Percentiles rank a stretch among this genome's conserved stretches.
phyloP scores from a whole-genome alignment of 2,797 vertebrate genomes.

The Rhynchonycteris naso region DNA sequence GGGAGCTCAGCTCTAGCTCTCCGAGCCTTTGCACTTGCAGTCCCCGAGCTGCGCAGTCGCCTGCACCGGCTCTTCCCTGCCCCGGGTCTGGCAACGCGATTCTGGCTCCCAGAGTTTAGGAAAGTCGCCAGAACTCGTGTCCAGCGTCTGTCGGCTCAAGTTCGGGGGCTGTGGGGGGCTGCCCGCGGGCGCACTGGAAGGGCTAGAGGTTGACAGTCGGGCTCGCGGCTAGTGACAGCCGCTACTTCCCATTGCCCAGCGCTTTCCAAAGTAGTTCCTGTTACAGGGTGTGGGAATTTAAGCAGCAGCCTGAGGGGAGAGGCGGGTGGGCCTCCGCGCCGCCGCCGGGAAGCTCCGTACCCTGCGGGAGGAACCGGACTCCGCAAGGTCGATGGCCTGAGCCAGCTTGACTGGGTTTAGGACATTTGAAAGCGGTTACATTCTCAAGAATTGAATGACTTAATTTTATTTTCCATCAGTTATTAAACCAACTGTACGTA shows the following conservation, averaged over 20 bases:
- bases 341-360: not conserved
- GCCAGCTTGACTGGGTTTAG: not conserved
- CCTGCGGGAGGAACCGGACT: not conserved
- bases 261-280: not conserved
- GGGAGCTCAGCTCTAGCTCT: not conserved
- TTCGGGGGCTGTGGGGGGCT: constrained; percentile 21
- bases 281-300: not conserved
- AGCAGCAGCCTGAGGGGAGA: not conserved
- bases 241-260: not conserved
- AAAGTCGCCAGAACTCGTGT: constrained; percentile 60
- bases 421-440: not conserved
- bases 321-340: constrained; percentile 23
- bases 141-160: constrained; percentile 1
- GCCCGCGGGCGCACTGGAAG: not conserved
- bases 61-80: not conserved
- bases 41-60: not conserved
- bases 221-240: not conserved
- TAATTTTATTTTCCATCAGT: constrained; percentile 32
- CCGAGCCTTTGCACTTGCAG: not conserved
- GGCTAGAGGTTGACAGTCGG: not conserved
- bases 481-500: not conserved
- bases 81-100: not conserved
- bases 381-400: not conserved
- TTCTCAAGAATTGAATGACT: not conserved
- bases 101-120: constrained; percentile 56